A percentile compares a stretch with the other conserved stretches of the same genome.
These are phyloP conservation scores for Matsumyia berberina DNA, from an alignment of 2,888 invertebrate genomes.

Conservation along the genomic window DNA sequence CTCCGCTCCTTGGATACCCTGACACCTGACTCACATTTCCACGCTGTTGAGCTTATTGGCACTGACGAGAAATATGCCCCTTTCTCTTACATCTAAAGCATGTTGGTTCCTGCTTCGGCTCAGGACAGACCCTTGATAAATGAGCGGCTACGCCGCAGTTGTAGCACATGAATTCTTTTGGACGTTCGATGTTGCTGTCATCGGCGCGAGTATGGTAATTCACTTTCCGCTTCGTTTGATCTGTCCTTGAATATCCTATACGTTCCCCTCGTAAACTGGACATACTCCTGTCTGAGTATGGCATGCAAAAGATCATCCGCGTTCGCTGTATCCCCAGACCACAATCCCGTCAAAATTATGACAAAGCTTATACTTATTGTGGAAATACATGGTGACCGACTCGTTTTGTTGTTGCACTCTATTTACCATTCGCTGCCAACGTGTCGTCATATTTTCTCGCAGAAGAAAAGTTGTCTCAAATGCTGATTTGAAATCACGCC, in stretches of 20 bases:
- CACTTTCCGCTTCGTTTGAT: too few relatives aligned
- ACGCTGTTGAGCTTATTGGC: neutral
- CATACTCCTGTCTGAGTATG: slow-evolving; percentile 20
- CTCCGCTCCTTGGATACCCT: neutral
- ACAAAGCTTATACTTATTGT: too few relatives aligned
- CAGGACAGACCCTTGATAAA: neutral
- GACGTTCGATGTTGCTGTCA: neutral
- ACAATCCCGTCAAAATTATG: slow-evolving; percentile 29
- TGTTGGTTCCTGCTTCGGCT: slow-evolving; percentile 7
- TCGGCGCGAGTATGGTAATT: neutral
- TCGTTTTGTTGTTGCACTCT: too few relatives aligned
- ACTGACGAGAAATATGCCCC: neutral
- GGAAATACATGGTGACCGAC: too few relatives aligned
- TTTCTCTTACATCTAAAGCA: too few relatives aligned
- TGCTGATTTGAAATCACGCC: too few relatives aligned
- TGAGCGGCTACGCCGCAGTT: slow-evolving; percentile 23
- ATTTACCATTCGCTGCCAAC: too few relatives aligned
- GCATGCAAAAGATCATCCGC: slow-evolving; percentile 19
- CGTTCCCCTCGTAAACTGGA: slow-evolving; percentile 14
- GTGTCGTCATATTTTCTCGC: too few relatives aligned
- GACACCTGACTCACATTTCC: neutral
- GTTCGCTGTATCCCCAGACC: slow-evolving; percentile 14
- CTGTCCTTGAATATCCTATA: neutral
- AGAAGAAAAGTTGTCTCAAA: too few relatives aligned
- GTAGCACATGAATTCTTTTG: slow-evolving; percentile 1